These are phyloP conservation scores for Boloria selene DNA, from an alignment of 2,888 invertebrate species.

Conservation along the genomic window DNA sequence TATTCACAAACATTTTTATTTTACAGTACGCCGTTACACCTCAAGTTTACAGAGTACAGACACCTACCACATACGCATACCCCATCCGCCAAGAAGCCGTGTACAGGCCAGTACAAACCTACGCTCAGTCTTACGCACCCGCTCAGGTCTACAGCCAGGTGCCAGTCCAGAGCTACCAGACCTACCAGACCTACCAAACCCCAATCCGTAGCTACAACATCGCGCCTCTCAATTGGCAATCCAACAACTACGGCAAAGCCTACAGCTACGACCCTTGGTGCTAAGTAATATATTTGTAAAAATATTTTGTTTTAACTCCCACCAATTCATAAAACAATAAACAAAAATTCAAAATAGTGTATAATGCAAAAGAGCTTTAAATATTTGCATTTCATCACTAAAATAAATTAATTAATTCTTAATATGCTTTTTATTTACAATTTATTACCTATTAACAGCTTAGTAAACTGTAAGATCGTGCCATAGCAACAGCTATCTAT, in stretches of 20 bases:
- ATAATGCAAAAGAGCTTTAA: conserved; percentile 3
- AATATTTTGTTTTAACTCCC: conserved; percentile 5
- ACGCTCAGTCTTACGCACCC: conserved; percentile 23
- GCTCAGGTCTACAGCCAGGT: conserved; percentile 6
- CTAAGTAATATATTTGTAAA: conserved; percentile 5
- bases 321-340: conserved; percentile 8
- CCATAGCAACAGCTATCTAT: no score
- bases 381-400: conserved; percentile 7
- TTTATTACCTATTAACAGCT: neutral
- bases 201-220: conserved; percentile 19
- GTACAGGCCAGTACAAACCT: conserved; percentile 30
- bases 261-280: conserved; percentile 35
- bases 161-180: conserved; percentile 19
- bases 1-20: neutral
- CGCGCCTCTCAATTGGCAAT: conserved; percentile 25
- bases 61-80: conserved; percentile 25
- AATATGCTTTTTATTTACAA: neutral
- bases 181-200: conserved; percentile 13
- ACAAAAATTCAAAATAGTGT: conserved; percentile 8
- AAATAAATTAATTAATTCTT: conserved; percentile 2
- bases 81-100: conserved; percentile 30
- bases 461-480: no score
- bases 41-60: conserved; percentile 31
- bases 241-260: conserved; percentile 19
- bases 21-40: conserved; percentile 28